Evolutionary conservation across 2,797 vertebrate species (phyloP).

Genomic region (Scleropages formosus): DNA sequence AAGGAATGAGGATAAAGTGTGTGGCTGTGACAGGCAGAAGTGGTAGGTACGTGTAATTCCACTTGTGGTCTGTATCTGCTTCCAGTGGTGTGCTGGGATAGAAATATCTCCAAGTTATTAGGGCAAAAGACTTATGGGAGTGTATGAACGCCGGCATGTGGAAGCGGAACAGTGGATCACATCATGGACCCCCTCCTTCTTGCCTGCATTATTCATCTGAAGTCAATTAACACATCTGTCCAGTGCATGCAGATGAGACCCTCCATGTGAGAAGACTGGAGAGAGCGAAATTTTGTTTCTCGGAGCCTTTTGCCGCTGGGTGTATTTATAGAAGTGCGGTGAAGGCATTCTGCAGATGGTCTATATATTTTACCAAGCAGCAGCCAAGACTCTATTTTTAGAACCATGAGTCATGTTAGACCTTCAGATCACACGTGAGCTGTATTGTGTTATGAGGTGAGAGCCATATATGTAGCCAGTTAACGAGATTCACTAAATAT

Average conservation of each 20-base stretch:
- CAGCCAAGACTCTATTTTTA: neutral
- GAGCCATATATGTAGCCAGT: neutral
- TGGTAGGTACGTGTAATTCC: too few relatives aligned
- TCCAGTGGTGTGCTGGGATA: neutral
- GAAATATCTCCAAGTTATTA: neutral
- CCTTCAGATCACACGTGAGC: neutral
- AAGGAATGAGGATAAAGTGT: too few relatives aligned
- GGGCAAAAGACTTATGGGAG: too few relatives aligned
- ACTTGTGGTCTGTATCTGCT: neutral
- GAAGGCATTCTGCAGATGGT: neutral
- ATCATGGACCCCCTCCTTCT: too few relatives aligned
- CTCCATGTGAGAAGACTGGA: too few relatives aligned
- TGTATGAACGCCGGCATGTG: too few relatives aligned
- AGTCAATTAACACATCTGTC: too few relatives aligned
- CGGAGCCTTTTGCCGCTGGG: neutral
- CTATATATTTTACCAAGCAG: neutral
- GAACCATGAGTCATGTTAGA: constrained; percentile 16
- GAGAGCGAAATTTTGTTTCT: neutral
- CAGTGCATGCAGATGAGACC: too few relatives aligned
- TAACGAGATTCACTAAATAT: neutral
- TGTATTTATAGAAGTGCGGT: neutral
- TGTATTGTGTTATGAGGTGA: constrained; percentile 13
- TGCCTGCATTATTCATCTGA: too few relatives aligned
- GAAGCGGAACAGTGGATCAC: too few relatives aligned
- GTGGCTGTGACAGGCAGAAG: too few relatives aligned